Conservation (phyloP, 2,797 vertebrate species). For the Spondyliosoma cantharus region DNA sequence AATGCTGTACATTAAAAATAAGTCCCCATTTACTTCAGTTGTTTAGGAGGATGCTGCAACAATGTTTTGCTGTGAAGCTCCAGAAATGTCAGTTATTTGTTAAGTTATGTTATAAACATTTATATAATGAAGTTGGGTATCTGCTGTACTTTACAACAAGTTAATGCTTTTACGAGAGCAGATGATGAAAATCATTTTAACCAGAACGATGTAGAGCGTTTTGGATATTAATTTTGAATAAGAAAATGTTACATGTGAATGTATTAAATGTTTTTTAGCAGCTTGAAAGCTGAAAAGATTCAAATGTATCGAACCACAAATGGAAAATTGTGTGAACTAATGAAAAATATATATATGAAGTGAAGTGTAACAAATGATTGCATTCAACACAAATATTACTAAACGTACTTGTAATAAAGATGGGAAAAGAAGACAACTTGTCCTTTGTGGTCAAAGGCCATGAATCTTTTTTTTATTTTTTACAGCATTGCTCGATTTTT, state of each 20-base stretch:
- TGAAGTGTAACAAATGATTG: neutral
- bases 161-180: too few relatives aligned
- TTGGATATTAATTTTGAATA: neutral
- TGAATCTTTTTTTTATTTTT: conserved; percentile 66
- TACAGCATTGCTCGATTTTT: conserved; percentile 72
- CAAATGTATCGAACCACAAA: neutral
- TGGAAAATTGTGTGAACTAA: neutral
- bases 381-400: neutral
- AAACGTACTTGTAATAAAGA: conserved; percentile 3
- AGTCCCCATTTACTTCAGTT: too few relatives aligned
- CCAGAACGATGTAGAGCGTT: neutral
- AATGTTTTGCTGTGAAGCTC: too few relatives aligned
- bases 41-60: too few relatives aligned
- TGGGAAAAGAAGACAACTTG: conserved; percentile 50
- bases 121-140: too few relatives aligned
- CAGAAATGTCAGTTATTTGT: too few relatives aligned
- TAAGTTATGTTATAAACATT: too few relatives aligned
- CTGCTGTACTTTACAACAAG: too few relatives aligned
- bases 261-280: neutral
- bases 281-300: neutral
- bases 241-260: neutral
- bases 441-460: conserved; percentile 62
- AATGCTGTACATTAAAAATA: too few relatives aligned
- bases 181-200: too few relatives aligned
- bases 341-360: too few relatives aligned